A percentile compares a stretch with the other conserved stretches of the same genome.
These are phyloP conservation scores for Apocheima hispidaria DNA, from an alignment of 2,888 invertebrate genomes.

Conservation along the genomic window DNA sequence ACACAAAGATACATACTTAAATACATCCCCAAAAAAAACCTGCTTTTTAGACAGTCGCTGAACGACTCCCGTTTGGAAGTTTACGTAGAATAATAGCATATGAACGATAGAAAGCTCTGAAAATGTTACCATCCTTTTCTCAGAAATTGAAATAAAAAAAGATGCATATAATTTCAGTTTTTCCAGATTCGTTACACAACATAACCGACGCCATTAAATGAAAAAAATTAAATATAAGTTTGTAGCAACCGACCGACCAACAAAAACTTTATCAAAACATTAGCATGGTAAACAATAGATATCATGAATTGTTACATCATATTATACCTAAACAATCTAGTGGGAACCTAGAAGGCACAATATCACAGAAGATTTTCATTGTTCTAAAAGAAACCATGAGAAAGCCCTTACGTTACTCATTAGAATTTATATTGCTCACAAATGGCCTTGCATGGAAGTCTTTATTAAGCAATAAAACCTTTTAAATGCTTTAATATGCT, in stretches of 20 bases:
- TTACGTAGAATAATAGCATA: no score
- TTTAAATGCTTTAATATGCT: slow-evolving; percentile 33
- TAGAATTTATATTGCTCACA: slow-evolving; percentile 52
- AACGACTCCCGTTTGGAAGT: no score
- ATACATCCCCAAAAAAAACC: no score
- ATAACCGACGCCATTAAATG: no score
- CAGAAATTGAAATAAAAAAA: no score
- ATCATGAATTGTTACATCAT: slow-evolving; percentile 35
- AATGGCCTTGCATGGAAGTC: slow-evolving; percentile 40
- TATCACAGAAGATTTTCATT: slow-evolving; percentile 48
- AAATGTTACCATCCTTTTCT: no score
- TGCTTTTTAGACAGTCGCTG: no score
- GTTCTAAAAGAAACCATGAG: slow-evolving; percentile 54
- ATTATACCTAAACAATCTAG: slow-evolving; percentile 42
- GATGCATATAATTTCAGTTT: no score
- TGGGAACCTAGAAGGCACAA: slow-evolving; percentile 46
- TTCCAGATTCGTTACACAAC: no score
- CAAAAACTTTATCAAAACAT: slow-evolving; percentile 34
- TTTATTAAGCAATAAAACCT: slow-evolving; percentile 35
- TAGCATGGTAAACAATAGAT: slow-evolving; percentile 40
- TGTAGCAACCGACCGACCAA: not conserved
- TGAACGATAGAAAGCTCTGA: no score
- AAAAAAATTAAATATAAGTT: no score
- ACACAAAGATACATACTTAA: no score
- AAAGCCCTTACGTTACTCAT: slow-evolving; percentile 52